Conservation (phyloP, 2,797 vertebrate genomes). For the Lerista edwardsae region DNA sequence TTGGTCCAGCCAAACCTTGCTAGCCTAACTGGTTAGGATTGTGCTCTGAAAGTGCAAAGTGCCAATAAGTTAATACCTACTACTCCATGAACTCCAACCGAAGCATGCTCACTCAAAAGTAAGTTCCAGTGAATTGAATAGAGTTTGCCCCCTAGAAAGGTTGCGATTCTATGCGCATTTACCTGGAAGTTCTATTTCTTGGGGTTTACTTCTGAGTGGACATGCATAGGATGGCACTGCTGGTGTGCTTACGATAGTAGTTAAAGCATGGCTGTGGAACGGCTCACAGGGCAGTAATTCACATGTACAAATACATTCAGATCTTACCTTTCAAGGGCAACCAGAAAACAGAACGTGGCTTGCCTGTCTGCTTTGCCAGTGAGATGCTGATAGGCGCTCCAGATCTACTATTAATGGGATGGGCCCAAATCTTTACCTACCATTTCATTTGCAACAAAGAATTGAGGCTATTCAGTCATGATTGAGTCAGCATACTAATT, state of each 20-base stretch:
- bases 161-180: no score
- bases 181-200: no score
- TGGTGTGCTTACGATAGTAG: background rate
- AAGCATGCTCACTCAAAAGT: background rate
- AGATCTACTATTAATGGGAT: background rate
- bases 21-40: no score
- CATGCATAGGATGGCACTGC: no score
- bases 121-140: background rate
- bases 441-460: conserved; percentile 19
- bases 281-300: background rate
- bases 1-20: no score
- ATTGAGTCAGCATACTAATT: conserved; percentile 18
- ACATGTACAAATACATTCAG: background rate
- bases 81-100: background rate
- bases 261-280: background rate
- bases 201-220: no score
- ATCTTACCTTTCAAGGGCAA: background rate
- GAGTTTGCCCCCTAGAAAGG: background rate
- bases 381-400: background rate
- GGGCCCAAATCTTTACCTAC: conserved; percentile 38
- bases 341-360: background rate
- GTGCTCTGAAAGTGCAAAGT: background rate
- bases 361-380: background rate
- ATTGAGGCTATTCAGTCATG: conserved; percentile 25
- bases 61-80: background rate